Percentiles rank a stretch among this genome's conserved stretches.
Conservation (phyloP, 2,888 invertebrate genomes). For the Molorchus minor region DNA sequence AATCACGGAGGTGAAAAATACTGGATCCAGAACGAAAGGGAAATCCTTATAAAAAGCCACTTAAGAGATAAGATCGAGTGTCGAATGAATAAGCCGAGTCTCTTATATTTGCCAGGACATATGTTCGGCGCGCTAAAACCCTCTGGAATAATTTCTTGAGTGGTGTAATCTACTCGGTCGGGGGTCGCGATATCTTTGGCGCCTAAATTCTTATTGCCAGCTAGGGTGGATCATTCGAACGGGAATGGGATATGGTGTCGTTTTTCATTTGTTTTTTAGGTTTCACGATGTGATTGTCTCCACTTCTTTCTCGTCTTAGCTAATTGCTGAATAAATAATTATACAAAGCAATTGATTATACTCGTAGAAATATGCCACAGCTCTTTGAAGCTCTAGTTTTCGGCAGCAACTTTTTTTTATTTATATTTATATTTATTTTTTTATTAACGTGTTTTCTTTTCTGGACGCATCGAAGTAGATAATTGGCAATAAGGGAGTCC, state of each 20-base stretch:
- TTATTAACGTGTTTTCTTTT: conserved; percentile 27
- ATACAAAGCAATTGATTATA: no score
- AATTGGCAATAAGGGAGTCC: conserved; percentile 47
- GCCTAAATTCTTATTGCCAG: conserved; percentile 35
- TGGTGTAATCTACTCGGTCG: conserved; percentile 40
- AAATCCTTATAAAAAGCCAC: conserved; percentile 48
- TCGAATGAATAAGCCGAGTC: conserved; percentile 48
- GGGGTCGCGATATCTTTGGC: conserved; percentile 37
- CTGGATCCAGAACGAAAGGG: conserved; percentile 29
- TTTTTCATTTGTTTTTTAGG: conserved; percentile 8
- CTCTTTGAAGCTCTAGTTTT: no score
- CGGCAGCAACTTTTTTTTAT: no score
- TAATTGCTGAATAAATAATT: no score
- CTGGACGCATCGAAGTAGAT: conserved; percentile 35
- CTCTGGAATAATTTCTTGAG: conserved; percentile 44
- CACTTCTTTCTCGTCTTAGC: no score
- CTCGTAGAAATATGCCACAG: no score
- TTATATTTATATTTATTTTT: no score
- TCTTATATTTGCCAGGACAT: conserved; percentile 45
- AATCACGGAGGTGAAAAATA: conserved; percentile 26
- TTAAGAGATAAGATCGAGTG: conserved; percentile 50
- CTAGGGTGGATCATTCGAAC: conserved; percentile 24
- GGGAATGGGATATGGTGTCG: conserved; percentile 25
- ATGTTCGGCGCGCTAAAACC: conserved; percentile 42
- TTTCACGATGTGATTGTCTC: neutral